A percentile compares a stretch with the other conserved stretches of the same genome.
Conservation (phyloP, 2,797 vertebrate genomes). For the Threskiornis aethiopicus region DNA sequence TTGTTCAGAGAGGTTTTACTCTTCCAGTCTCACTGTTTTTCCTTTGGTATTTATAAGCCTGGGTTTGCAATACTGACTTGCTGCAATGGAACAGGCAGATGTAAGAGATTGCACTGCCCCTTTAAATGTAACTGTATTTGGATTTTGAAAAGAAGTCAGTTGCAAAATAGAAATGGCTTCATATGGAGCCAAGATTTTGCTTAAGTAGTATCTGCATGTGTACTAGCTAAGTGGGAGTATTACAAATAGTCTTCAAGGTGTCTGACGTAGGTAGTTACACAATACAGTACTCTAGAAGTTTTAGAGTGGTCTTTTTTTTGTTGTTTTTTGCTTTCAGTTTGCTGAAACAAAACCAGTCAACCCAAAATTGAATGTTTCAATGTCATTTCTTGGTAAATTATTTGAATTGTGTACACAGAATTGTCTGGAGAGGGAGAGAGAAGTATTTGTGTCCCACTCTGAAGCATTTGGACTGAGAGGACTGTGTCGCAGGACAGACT, state of each 20-base stretch:
- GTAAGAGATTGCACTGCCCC: not conserved
- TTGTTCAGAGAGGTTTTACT: not conserved
- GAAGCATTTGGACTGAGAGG: not conserved
- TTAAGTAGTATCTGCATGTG: not conserved
- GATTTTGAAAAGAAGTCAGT: not conserved
- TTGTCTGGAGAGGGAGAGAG: not conserved
- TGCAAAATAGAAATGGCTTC: not conserved
- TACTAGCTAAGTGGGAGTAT: not conserved
- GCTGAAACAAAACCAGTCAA: not conserved
- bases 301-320: not conserved
- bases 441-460: not conserved
- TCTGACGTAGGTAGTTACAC: not conserved
- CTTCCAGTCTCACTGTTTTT: not conserved
- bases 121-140: not conserved
- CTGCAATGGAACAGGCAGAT: not conserved
- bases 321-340: not conserved
- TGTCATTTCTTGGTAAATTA: not conserved
- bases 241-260: not conserved
- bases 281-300: not conserved
- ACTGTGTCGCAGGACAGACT: not conserved
- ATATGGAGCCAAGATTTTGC: not conserved
- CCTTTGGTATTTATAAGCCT: rapidly evolving
- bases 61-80: not conserved
- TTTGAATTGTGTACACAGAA: not conserved
- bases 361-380: not conserved